Percentiles rank a stretch among this genome's conserved stretches.
Evolutionary conservation across 2,113 vertebrate species (phyloP).

Genomic region (Chaetodon trifascialis): DNA sequence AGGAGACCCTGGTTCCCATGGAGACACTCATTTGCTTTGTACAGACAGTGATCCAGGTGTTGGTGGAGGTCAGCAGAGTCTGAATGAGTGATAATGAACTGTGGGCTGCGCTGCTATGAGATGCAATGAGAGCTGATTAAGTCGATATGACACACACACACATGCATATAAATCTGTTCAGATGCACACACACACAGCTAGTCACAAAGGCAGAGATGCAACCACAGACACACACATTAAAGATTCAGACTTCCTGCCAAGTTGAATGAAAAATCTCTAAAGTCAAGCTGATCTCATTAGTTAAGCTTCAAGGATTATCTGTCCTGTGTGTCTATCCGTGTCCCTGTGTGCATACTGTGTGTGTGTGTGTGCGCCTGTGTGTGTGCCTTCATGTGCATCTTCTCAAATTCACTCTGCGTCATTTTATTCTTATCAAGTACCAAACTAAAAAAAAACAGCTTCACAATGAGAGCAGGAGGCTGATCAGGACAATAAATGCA

Average conservation of each 20-base stretch:
- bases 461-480: background rate
- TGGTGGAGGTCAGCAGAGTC: slow-evolving; percentile 38
- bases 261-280: slow-evolving; percentile 38
- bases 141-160: background rate
- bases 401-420: background rate
- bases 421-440: background rate
- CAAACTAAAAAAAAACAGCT: background rate
- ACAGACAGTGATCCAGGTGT: slow-evolving; percentile 41
- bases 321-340: slow-evolving; percentile 5
- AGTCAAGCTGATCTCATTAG: slow-evolving; percentile 56
- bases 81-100: slow-evolving; percentile 35
- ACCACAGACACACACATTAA: background rate
- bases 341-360: background rate
- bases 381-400: background rate
- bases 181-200: background rate
- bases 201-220: background rate
- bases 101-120: background rate
- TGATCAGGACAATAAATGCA: slow-evolving; percentile 9
- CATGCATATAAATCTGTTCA: background rate
- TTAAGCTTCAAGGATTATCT: slow-evolving; percentile 54
- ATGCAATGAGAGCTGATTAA: slow-evolving; percentile 17
- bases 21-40: slow-evolving; percentile 44
- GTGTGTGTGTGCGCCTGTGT: background rate
- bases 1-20: slow-evolving; percentile 59
- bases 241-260: slow-evolving; percentile 36